These are phyloP conservation scores for Nyleta sp. DNA, from an alignment of 2,888 invertebrate genomes.

Conservation along the genomic window DNA sequence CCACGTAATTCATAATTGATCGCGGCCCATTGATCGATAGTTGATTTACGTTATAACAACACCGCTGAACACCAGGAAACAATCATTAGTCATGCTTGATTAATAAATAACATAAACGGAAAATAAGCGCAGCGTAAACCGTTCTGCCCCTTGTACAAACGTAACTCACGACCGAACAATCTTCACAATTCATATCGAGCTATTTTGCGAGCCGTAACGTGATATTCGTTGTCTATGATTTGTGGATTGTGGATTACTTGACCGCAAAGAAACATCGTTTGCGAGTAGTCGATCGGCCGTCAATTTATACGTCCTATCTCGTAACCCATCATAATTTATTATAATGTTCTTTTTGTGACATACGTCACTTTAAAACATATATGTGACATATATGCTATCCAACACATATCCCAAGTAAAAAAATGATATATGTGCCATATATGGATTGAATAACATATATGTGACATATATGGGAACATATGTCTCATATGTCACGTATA, in stretches of 20 bases:
- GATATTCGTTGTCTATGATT: constrained; percentile 21
- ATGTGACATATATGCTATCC: too few relatives aligned
- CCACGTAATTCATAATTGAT: constrained; percentile 8
- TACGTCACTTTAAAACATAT: too few relatives aligned
- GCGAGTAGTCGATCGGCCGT: too few relatives aligned
- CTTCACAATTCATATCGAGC: constrained; percentile 19
- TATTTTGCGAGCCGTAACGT: constrained; percentile 11
- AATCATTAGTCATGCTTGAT: constrained; percentile 33
- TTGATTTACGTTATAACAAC: neutral
- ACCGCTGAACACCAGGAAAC: constrained; percentile 23
- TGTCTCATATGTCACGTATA: too few relatives aligned
- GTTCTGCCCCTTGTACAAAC: neutral
- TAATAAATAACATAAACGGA: constrained; percentile 29
- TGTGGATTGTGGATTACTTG: constrained; percentile 4
- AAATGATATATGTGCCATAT: too few relatives aligned
- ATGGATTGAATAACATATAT: too few relatives aligned
- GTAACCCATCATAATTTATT: too few relatives aligned
- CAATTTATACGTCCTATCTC: too few relatives aligned
- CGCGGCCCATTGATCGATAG: neutral
- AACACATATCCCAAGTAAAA: too few relatives aligned
- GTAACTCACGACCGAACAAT: constrained; percentile 7
- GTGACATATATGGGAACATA: too few relatives aligned
- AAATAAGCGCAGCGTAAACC: constrained; percentile 12
- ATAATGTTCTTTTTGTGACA: too few relatives aligned
- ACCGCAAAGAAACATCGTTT: neutral